Evolutionary conservation across 2,113 vertebrate species (phyloP).

Genomic region (Grus americana): DNA sequence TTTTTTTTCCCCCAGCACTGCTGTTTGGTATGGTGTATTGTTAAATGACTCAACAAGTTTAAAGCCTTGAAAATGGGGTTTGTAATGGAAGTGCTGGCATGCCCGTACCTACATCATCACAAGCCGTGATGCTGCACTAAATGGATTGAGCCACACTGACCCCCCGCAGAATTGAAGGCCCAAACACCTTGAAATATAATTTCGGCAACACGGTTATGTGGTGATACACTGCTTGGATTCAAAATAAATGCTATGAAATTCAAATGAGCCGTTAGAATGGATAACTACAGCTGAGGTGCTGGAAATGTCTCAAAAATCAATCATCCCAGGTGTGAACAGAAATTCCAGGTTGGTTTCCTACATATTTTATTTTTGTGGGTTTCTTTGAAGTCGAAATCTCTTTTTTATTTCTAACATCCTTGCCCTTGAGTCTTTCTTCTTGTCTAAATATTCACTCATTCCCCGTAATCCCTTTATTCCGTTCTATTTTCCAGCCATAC

Average conservation of each 20-base stretch:
- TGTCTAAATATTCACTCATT: constrained; percentile 17
- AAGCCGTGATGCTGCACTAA: neutral
- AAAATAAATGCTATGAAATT: constrained; percentile 40
- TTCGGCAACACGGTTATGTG: neutral
- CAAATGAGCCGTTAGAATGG: constrained; percentile 7
- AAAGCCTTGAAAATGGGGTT: neutral
- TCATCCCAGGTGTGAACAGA: constrained; percentile 49
- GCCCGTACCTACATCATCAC: neutral
- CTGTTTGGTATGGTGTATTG: neutral
- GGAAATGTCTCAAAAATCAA: constrained; percentile 57
- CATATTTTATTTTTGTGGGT: constrained; percentile 34
- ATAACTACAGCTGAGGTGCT: neutral
- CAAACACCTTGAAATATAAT: neutral
- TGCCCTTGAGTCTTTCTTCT: constrained; percentile 36
- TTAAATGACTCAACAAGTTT: neutral
- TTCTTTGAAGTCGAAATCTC: constrained; percentile 58
- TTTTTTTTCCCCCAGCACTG: neutral
- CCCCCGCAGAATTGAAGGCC: neutral
- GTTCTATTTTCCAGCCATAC: neutral
- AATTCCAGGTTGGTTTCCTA: constrained; percentile 47
- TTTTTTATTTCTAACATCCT: constrained; percentile 15
- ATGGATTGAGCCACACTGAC: neutral
- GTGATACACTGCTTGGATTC: neutral
- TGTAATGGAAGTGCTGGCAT: neutral
- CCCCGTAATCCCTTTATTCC: constrained; percentile 35